phyloP scores from a whole-genome alignment of 2,797 vertebrate genomes.

The Austrolebias charrua region DNA sequence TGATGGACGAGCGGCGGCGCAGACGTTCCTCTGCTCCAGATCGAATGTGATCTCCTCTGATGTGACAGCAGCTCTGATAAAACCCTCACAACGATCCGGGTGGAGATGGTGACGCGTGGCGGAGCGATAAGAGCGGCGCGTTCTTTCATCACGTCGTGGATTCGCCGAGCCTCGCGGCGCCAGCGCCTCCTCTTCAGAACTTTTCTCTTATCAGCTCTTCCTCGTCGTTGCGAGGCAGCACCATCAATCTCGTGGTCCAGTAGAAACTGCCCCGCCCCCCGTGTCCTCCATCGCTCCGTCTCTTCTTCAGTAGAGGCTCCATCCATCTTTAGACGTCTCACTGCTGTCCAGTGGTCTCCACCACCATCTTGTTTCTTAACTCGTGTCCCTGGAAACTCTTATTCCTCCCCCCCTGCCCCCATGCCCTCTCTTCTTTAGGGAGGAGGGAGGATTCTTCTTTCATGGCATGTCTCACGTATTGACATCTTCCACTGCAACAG shows the following conservation, averaged over 20 bases:
- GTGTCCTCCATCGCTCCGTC: conserved; percentile 54
- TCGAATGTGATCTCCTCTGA: conserved; percentile 47
- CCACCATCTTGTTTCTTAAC: conserved; percentile 9
- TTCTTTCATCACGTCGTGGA: conserved; percentile 48
- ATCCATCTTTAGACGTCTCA: conserved; percentile 64
- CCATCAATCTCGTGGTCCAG: conserved; percentile 75
- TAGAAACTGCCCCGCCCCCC: conserved; percentile 60
- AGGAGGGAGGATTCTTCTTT: conserved; percentile 10
- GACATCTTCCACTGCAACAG: conserved; percentile 21
- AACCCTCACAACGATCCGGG: conserved; percentile 50
- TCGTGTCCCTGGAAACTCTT: conserved; percentile 11
- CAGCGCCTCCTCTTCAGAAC: conserved; percentile 57
- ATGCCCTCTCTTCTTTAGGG: not conserved
- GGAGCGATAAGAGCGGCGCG: conserved; percentile 38
- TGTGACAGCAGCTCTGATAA: conserved; percentile 28
- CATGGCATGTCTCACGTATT: conserved; percentile 37
- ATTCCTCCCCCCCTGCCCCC: not conserved
- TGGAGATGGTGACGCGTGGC: conserved; percentile 47
- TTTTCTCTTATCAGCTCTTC: conserved; percentile 45
- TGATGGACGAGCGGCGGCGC: conserved; percentile 31
- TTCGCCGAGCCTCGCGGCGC: conserved; percentile 33
- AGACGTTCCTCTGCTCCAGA: conserved; percentile 44
- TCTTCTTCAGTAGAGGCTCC: conserved; percentile 52
- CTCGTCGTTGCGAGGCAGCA: conserved; percentile 50
- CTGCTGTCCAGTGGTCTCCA: conserved; percentile 38